Percentiles rank a stretch among this genome's conserved stretches.
These are phyloP conservation scores for Malacosoma neustria DNA, from an alignment of 2,888 invertebrate species.

Conservation along the genomic window DNA sequence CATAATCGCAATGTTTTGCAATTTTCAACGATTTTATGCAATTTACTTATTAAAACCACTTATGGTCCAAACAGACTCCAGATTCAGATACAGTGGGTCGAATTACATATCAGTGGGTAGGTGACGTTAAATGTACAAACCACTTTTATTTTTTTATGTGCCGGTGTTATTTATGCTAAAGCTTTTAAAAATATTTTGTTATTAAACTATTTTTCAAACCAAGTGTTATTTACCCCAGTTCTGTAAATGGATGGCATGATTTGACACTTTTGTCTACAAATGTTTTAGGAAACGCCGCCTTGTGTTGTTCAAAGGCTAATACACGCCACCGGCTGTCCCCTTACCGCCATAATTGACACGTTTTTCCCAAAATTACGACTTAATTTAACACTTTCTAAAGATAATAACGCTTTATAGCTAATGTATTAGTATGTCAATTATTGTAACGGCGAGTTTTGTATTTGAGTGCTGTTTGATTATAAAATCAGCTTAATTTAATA, in stretches of 20 bases:
- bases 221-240: conserved; percentile 35
- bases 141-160: no score
- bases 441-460: not conserved
- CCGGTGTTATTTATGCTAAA: no score
- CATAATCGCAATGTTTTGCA: no score
- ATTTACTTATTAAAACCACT: no score
- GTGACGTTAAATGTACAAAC: no score
- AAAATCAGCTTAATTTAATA: not conserved
- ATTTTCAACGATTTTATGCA: no score
- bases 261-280: conserved; percentile 60
- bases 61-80: no score
- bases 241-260: conserved; percentile 67
- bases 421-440: not conserved
- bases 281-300: conserved; percentile 58
- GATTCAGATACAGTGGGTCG: no score
- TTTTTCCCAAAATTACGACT: conserved; percentile 52
- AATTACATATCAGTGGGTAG: no score
- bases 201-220: conserved; percentile 9
- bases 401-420: conserved; percentile 24
- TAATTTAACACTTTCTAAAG: conserved; percentile 62
- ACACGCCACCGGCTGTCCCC: conserved; percentile 28
- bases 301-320: conserved; percentile 44
- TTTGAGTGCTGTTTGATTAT: not conserved
- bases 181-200: no score
- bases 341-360: conserved; percentile 51